These are phyloP conservation scores for Vulpes lagopus DNA, from an alignment of 2,113 vertebrate genomes.

Conservation along the genomic window DNA sequence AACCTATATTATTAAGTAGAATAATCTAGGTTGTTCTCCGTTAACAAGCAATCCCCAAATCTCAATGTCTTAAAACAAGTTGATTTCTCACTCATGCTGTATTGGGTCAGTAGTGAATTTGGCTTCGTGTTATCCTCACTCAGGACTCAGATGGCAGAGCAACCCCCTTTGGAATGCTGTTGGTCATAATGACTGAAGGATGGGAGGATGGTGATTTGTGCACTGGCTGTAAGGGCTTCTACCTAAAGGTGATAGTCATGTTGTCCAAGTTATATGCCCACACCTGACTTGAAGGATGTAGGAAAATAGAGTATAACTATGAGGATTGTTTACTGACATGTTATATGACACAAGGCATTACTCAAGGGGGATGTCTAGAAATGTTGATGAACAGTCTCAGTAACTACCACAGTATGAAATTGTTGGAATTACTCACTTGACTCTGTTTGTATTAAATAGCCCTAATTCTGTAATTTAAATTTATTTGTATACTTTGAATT, in stretches of 20 bases:
- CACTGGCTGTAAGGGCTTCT: not conserved
- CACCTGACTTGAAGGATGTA: not conserved
- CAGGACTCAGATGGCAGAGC: not conserved
- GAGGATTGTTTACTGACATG: constrained; percentile 68
- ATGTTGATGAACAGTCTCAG: not conserved
- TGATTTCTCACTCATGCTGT: not conserved
- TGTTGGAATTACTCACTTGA: not conserved
- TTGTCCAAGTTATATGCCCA: not conserved
- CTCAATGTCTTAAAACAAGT: not conserved
- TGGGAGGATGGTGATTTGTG: not conserved
- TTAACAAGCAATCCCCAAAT: not conserved
- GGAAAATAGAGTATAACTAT: not conserved
- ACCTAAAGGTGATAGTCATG: not conserved
- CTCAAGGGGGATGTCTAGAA: not conserved
- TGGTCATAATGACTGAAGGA: not conserved
- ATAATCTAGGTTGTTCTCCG: not conserved
- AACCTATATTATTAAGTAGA: not conserved
- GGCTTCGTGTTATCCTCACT: not conserved
- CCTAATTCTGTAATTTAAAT: not conserved
- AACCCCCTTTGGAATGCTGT: not conserved
- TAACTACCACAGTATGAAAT: not conserved
- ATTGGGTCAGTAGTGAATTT: not conserved
- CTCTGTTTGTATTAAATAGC: not conserved
- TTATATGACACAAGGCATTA: constrained; percentile 65
- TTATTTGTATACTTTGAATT: constrained; percentile 1